Percentiles rank a stretch among this genome's conserved stretches.
These are phyloP conservation scores for Lanius ludovicianus DNA, from an alignment of 2,113 vertebrate species.

Conservation along the genomic window DNA sequence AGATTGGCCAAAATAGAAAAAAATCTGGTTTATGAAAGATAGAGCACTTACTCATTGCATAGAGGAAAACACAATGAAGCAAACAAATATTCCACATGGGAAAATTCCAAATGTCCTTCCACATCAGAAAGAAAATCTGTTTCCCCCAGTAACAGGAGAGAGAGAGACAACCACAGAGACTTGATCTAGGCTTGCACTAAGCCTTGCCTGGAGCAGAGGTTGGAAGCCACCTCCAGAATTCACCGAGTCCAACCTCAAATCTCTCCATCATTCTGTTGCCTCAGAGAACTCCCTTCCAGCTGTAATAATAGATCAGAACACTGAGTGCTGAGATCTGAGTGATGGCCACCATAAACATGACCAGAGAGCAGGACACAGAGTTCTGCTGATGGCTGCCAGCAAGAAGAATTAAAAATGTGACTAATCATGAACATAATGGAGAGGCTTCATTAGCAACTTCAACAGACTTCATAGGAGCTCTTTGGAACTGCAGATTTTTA, in stretches of 20 bases:
- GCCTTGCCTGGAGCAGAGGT: neutral
- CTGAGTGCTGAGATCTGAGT: neutral
- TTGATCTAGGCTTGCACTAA: neutral
- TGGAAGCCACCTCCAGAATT: neutral
- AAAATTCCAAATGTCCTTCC: neutral
- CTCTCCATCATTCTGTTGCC: neutral
- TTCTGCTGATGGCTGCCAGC: neutral
- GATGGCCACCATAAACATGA: neutral
- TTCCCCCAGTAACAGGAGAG: neutral
- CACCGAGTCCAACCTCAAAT: neutral
- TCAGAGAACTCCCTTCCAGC: neutral
- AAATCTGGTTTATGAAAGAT: neutral
- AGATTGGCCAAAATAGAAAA: neutral
- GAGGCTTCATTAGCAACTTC: neutral
- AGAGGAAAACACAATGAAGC: neutral
- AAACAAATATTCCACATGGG: neutral
- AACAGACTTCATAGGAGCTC: neutral
- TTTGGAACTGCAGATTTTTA: neutral
- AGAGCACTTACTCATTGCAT: neutral
- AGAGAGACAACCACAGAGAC: neutral
- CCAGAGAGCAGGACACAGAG: neutral
- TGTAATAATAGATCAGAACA: neutral
- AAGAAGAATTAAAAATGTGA: neutral
- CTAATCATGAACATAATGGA: neutral
- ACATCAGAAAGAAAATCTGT: neutral